A percentile compares a stretch with the other conserved stretches of the same genome.
Evolutionary conservation across 2,113 vertebrate genomes (phyloP).

Genomic region (Chamaea fasciata): DNA sequence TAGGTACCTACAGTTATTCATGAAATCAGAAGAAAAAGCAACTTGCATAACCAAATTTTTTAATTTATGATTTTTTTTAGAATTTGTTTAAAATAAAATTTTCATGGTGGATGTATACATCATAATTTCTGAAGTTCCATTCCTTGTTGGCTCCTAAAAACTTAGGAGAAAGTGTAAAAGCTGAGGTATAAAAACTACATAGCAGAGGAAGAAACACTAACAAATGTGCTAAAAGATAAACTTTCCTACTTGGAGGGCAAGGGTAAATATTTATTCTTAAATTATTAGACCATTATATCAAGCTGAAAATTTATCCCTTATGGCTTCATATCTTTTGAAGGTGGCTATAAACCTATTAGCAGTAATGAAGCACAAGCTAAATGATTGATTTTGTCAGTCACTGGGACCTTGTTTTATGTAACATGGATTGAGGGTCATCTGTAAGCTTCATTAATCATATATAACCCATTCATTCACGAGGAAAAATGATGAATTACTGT

Average conservation of each 20-base stretch:
- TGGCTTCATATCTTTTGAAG: not conserved
- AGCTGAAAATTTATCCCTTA: not conserved
- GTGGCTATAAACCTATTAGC: not conserved
- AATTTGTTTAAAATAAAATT: not conserved
- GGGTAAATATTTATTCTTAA: not conserved
- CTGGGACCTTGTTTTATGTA: not conserved
- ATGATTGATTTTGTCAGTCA: slow-evolving; percentile 34
- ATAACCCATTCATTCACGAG: not conserved
- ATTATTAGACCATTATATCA: not conserved
- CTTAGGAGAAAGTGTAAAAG: not conserved
- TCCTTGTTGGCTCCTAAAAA: not conserved
- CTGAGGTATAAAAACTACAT: not conserved
- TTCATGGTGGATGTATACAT: not conserved
- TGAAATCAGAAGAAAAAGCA: not conserved
- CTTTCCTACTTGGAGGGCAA: not conserved
- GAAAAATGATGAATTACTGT: slow-evolving; percentile 10
- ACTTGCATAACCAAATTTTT: not conserved
- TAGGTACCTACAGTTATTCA: not conserved
- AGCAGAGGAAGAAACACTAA: not conserved
- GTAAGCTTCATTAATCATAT: slow-evolving; percentile 25
- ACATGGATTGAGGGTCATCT: not conserved
- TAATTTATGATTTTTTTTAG: not conserved
- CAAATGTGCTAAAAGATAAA: not conserved
- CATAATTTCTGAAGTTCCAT: not conserved
- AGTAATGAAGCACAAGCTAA: not conserved